Evolutionary conservation across 2,888 invertebrate species (phyloP), one percentile per base, ranked within the genome.

Genomic region (Entomobrya proxima): DNA sequence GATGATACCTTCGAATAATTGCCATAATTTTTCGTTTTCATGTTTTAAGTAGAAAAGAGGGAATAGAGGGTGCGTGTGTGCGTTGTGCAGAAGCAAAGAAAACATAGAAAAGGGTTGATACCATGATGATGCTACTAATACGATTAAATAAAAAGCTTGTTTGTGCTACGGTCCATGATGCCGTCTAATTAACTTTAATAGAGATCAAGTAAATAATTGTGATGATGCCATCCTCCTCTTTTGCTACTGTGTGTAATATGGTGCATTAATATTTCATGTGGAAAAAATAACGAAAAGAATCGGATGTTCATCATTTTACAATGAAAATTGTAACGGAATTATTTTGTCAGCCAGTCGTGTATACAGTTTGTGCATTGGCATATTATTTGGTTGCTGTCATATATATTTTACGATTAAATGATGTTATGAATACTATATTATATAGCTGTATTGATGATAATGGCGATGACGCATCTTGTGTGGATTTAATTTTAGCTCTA

Each of bases 111-210:
- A n/a, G n/a, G n/a, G n/a, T n/a, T n/a, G n/a, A n/a, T n/a, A n/a
- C n/a, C n/a, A n/a, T n/a, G n/a, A 58, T 15, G 30, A 13, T 27
- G 2, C 24, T 21, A 27, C 21, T 21, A 21, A 52, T 13, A 52
- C 5, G 3, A 24, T 52, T 27, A 2, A 55, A 24, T 13, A 24
- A 27, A 13, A 27, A 6, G 13, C 37, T 35, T 64, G 64, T 64
- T 64, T 64, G 32, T 11, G 64, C 64, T 35, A 18, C 64, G 64
- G 18, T 64, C 32, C 32, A 55, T 55, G 55, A 32, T 35, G 64
- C 37, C 21, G 9, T 64, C 15, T 35, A n/a, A 64, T 64, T n/a
- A 64, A 64, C 27, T 13, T 47, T n/a, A n/a, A n/a, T 15, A 47
- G 15, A 47, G 47, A 47, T 47, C 47, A 47, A 9, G n/a, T 47